Percentiles rank a stretch among this genome's conserved stretches.
phyloP scores from a whole-genome alignment of 2,888 invertebrate genomes.

The Pandemis heparana region DNA sequence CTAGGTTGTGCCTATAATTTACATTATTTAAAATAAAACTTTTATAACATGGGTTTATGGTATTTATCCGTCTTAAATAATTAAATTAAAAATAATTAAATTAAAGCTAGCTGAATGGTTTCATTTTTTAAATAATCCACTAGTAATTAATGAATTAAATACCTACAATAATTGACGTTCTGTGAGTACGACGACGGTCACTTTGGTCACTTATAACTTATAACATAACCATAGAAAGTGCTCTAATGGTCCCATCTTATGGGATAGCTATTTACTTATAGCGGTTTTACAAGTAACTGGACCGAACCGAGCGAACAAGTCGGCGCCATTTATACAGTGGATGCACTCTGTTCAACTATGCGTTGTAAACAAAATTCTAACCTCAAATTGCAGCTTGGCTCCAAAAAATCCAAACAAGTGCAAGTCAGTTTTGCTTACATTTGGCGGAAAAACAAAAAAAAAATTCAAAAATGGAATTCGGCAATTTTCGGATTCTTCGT shows the following conservation, averaged over 20 bases:
- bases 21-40: too few species aligned
- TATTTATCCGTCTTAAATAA: too few species aligned
- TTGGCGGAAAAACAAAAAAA: too few species aligned
- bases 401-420: not conserved
- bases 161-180: slow-evolving; percentile 46
- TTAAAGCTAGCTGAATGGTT: too few species aligned
- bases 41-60: too few species aligned
- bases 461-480: too few species aligned
- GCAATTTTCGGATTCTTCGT: too few species aligned
- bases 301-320: slow-evolving; percentile 64
- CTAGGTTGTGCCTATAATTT: too few species aligned
- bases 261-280: slow-evolving; percentile 80
- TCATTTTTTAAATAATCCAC: not conserved
- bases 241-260: slow-evolving; percentile 68
- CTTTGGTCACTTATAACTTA: too few species aligned
- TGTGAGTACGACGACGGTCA: not conserved
- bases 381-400: not conserved
- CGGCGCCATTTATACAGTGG: slow-evolving; percentile 43
- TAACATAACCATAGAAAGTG: slow-evolving; percentile 49
- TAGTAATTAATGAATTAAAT: not conserved
- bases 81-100: too few species aligned
- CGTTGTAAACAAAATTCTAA: not conserved
- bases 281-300: slow-evolving; percentile 84
- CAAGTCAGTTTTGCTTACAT: not conserved
- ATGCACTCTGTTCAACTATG: slow-evolving; percentile 9